Evolutionary conservation across 2,113 vertebrate species (phyloP).

Genomic region (Columbina picui): DNA sequence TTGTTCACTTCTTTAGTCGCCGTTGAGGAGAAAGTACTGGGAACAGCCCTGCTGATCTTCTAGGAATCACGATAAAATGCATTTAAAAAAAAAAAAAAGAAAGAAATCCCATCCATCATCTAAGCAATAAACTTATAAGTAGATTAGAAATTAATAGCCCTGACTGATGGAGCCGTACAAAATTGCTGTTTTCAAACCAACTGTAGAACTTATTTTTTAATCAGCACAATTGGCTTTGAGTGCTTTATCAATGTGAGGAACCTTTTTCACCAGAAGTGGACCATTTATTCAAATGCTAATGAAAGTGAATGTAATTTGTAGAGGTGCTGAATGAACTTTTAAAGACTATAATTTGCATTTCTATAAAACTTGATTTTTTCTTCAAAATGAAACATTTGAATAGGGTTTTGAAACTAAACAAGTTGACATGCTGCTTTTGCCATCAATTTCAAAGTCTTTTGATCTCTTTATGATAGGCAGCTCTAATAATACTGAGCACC

Average conservation of each 20-base stretch:
- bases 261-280: background rate
- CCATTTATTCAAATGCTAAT: conserved; percentile 41
- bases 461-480: background rate
- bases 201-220: background rate
- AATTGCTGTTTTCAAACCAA: conserved; percentile 8
- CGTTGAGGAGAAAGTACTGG: background rate
- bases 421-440: conserved; percentile 1
- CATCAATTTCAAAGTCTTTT: background rate
- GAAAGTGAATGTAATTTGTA: conserved; percentile 8
- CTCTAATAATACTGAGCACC: background rate
- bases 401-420: conserved; percentile 4
- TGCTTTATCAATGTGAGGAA: background rate
- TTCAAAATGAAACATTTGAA: conserved; percentile 1
- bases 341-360: conserved; percentile 12
- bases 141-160: background rate
- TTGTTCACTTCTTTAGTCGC: background rate
- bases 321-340: conserved; percentile 29
- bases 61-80: background rate
- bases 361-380: background rate
- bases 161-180: background rate
- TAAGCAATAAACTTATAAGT: background rate
- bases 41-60: background rate
- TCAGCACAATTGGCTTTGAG: background rate
- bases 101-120: background rate
- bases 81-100: background rate